phyloP scores from a whole-genome alignment of 2,797 vertebrate genomes.

The Enteromius mattozi region DNA sequence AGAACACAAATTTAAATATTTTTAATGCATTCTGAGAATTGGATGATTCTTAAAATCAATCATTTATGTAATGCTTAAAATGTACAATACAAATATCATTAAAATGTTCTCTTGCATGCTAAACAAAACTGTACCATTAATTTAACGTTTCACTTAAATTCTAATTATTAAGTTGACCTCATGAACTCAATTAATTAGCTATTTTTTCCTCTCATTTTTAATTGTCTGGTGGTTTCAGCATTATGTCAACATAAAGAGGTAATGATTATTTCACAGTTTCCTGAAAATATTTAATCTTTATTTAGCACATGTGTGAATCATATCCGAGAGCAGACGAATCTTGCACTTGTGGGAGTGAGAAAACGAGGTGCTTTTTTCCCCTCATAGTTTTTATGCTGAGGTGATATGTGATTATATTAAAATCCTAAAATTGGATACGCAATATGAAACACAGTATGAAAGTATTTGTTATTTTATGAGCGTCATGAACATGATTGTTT shows the following conservation, averaged over 20 bases:
- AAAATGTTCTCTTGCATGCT: background rate
- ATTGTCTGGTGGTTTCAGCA: background rate
- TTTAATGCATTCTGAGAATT: no score
- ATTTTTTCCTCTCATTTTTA: background rate
- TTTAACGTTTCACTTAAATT: background rate
- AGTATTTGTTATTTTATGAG: background rate
- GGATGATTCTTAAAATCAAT: no score
- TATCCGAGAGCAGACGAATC: constrained; percentile 56
- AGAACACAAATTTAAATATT: no score
- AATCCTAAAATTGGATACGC: background rate
- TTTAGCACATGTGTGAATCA: constrained; percentile 49
- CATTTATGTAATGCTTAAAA: no score
- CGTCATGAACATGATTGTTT: background rate
- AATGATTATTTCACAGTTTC: background rate
- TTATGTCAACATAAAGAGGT: background rate
- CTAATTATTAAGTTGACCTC: background rate
- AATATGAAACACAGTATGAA: background rate
- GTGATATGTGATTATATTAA: background rate
- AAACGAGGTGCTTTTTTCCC: constrained; percentile 51
- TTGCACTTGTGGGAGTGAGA: constrained; percentile 34
- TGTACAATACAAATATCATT: no score
- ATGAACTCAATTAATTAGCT: background rate
- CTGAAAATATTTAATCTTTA: constrained; percentile 12
- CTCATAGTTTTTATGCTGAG: constrained; percentile 18
- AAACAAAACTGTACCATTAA: background rate